Base-by-base conservation (phyloP, 2,888 invertebrate genomes). In the Lasiommata megera region DNA sequence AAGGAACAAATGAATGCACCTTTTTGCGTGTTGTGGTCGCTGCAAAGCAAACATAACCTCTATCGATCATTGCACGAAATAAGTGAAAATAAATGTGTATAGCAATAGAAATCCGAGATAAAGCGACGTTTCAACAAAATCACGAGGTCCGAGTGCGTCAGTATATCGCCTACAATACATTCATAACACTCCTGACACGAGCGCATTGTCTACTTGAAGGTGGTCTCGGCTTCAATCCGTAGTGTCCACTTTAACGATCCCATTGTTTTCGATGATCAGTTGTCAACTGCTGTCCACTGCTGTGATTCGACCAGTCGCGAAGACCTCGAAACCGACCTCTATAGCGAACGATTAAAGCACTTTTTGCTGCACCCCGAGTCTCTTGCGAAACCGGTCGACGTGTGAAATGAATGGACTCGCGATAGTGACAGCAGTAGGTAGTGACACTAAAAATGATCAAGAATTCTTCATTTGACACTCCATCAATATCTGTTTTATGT, bases 191-290 rank as follows among this genome's bases (percentile, higher is more conserved):
- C 58, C 55, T 55, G 60, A 59, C 64, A 52, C 59, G 61, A 61
- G 59, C 58, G 65, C 65, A 72, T 76, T 79, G 78, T 78, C 66
- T 64, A 57, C 71, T 69, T 73, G 76, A 72, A 72, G 89, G 89
- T 88, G 89, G 89, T 88, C 88, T 72, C 66, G 66, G 65, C 82
- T 77, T 88, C 88, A 87, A 77, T 82, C 79, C 68, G 70, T 67
- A 71, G 72, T 80, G 83, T 80, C 81, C 82, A 81, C 77, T 82
- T 80, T 88, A 88, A 88, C 80, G 88, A 88, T 78, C 76, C 88
- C 72, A 89, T 89, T 89, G 89, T 89, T 84, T 85, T 68, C 77
- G 67, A 74, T 76, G 79, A 85, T 85, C 81, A 77, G 76, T 79
- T 84, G 87, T 84, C 83, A 85, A 83, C 82, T 71, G 71, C 68